Evolutionary conservation across 1,140 invertebrate genomes (phyloP), one percentile per base, ranked within the genome.

Genomic region (Drosophila busckii): DNA sequence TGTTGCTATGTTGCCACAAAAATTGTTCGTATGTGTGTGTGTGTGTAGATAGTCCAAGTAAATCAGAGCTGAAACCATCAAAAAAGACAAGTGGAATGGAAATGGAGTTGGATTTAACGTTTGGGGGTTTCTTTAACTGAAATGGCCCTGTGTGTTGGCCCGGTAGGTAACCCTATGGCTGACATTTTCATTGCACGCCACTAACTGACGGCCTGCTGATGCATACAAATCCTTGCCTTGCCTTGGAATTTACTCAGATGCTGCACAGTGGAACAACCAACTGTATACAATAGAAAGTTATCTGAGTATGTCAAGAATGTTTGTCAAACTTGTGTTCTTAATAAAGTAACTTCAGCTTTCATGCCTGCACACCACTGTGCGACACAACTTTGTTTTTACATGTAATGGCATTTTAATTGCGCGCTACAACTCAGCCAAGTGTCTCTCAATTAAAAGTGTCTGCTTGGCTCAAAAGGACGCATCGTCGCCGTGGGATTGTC

Each of bases 401-500:
- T 69, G 55, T 82, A 82, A 80, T 80, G 76, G 69, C 75, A 75
- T 82, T 82, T 82, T 82, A 82, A 82, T 82, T 82, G 75, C 75
- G 40, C 48, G 53, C 60, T 59, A 55, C 65, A 75, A 71, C 64
- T 73, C 59, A 82, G 53, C 65, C 55, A 69, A 82, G 75, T 82
- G 75, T 73, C 66, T 82, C 75, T 82, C 76, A 82, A 82, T 82
- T 82, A 82, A 82, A 82, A 75, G 55, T 60, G 75, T 82, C 75
- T 82, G 76, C 76, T 56, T 59, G 60, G 37, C 76, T 66, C 65
- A 58, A 69, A 71, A 69, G 54, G 45, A 56, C 46, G 68, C 41
- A 48, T 56, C 58, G 56, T 23, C 52, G 20, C 34, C 16, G 56
- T 38, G 37, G 44, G 37, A 50, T 50, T 31, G 12, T 17, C 31